Evolutionary conservation across 1,140 invertebrate species (phyloP).

Genomic region (Bombus sibiricus): DNA sequence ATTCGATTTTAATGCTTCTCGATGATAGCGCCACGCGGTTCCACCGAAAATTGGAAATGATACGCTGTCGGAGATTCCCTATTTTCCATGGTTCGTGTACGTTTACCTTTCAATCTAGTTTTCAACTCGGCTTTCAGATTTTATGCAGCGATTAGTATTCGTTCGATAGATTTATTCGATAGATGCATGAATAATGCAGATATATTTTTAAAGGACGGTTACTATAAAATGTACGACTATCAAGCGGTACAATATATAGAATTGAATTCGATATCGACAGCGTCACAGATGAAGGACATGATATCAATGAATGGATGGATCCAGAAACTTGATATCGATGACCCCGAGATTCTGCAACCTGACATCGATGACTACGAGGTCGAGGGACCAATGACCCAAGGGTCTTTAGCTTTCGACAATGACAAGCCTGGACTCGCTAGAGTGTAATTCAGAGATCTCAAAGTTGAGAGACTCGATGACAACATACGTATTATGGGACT

Average conservation of each 20-base stretch:
- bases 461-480: neutral
- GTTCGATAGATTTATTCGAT: neutral
- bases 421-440: neutral
- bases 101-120: neutral
- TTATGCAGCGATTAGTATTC: neutral
- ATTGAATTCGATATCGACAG: neutral
- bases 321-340: neutral
- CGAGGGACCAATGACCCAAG: neutral
- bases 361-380: neutral
- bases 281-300: neutral
- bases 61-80: neutral
- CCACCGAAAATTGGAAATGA: neutral
- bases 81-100: neutral
- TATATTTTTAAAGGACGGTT: neutral
- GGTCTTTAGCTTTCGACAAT: neutral
- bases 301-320: slow-evolving; percentile 2
- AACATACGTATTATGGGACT: neutral
- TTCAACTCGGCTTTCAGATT: neutral
- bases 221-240: neutral
- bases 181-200: neutral
- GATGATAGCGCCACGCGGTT: neutral
- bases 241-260: neutral
- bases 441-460: neutral
- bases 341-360: neutral
- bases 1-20: neutral